Evolutionary conservation across 1,140 invertebrate genomes (phyloP).

Genomic region (Ceratoteleas bidentatus): DNA sequence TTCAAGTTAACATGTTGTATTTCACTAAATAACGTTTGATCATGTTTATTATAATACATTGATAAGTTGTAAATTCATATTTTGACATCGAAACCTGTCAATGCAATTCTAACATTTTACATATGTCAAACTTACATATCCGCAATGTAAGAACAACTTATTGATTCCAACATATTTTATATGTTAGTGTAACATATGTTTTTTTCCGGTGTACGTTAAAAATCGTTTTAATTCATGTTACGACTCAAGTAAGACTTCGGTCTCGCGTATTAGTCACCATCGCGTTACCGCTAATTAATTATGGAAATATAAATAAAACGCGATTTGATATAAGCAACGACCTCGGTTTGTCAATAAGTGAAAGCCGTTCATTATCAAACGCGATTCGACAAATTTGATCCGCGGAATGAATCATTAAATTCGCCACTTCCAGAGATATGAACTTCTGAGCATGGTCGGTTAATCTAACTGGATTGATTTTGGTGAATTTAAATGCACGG

Average conservation of each 20-base stretch:
- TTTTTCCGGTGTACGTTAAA: too few species aligned
- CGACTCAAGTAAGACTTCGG: slow-evolving; percentile 12
- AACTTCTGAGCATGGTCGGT: slow-evolving; percentile 11
- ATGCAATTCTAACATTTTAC: too few species aligned
- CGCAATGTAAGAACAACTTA: too few species aligned
- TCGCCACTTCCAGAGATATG: not conserved
- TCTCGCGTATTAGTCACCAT: slow-evolving; percentile 3
- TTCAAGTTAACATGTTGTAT: too few species aligned
- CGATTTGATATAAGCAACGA: not conserved
- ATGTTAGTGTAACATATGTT: too few species aligned
- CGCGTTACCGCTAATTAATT: not conserved
- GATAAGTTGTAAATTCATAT: too few species aligned
- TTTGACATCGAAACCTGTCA: too few species aligned
- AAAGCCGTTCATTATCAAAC: slow-evolving; percentile 7
- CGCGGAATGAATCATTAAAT: slow-evolving; percentile 3
- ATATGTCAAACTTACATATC: too few species aligned
- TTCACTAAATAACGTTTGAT: too few species aligned
- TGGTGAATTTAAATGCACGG: not conserved
- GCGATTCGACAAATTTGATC: not conserved
- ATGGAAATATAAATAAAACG: not conserved
- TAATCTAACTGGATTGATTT: slow-evolving; percentile 2
- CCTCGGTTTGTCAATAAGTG: slow-evolving; percentile 3
- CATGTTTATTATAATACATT: too few species aligned
- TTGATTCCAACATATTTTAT: too few species aligned
- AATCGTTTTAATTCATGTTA: slow-evolving; percentile 34